Conservation (phyloP, 2,113 vertebrate genomes). For the Hippoglossus stenolepis region DNA sequence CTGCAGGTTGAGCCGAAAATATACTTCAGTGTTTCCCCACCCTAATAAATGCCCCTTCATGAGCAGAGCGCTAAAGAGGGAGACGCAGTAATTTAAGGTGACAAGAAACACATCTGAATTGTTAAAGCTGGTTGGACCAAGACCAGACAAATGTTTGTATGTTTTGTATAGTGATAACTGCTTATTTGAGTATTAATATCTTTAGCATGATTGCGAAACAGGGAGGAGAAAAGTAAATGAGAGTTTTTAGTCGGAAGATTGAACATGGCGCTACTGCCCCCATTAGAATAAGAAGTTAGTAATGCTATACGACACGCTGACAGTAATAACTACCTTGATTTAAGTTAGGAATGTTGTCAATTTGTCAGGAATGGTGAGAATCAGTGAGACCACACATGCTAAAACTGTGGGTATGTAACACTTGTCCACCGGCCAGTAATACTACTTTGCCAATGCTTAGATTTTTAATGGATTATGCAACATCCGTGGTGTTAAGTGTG, state of each 20-base stretch:
- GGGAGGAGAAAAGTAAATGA: neutral
- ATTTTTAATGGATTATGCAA: neutral
- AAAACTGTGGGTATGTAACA: neutral
- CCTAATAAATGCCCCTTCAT: slow-evolving; percentile 37
- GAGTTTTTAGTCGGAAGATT: neutral
- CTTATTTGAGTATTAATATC: neutral
- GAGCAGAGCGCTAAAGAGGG: slow-evolving; percentile 11
- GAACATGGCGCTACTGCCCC: neutral
- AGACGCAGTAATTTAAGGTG: slow-evolving; percentile 1
- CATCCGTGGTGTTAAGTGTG: neutral
- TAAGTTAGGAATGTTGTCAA: slow-evolving; percentile 24
- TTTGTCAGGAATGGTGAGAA: slow-evolving; percentile 17
- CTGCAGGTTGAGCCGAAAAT: slow-evolving; percentile 40
- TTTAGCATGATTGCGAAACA: neutral
- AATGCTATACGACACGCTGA: neutral
- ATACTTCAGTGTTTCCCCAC: slow-evolving; percentile 46
- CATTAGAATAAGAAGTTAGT: neutral
- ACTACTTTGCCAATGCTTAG: neutral
- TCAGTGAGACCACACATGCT: slow-evolving; percentile 8
- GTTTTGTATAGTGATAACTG: neutral
- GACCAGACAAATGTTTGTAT: no score
- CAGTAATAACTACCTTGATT: slow-evolving; percentile 47
- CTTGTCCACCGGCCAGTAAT: neutral
- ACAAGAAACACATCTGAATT: neutral
- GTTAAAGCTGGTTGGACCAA: neutral